phyloP scores from a whole-genome alignment of 2,888 invertebrate species.

The Ceratothoa steindachneri region DNA sequence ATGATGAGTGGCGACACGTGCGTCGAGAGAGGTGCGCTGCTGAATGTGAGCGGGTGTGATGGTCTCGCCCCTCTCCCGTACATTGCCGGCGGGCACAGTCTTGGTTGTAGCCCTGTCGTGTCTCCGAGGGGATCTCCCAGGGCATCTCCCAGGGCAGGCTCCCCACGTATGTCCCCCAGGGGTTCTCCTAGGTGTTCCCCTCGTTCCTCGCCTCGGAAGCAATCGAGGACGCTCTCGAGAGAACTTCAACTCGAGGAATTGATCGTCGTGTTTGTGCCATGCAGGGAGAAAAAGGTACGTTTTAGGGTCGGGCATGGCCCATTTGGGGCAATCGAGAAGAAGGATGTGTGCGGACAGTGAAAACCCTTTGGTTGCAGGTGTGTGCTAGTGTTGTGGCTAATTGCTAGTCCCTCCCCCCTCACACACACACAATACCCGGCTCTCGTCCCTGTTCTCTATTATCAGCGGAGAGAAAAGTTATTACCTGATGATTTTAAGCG shows the following conservation, averaged over 20 bases:
- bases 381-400: too few relatives aligned
- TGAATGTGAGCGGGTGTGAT: neutral
- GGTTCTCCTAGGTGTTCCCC: slow-evolving; percentile 30
- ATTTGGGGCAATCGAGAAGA: neutral
- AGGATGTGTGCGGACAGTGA: neutral
- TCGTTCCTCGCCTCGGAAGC: slow-evolving; percentile 34
- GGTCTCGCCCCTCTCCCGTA: neutral
- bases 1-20: slow-evolving; percentile 6
- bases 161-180: slow-evolving; percentile 25
- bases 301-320: neutral
- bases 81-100: slow-evolving; percentile 1
- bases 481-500: too few relatives aligned
- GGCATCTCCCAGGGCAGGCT: slow-evolving; percentile 22
- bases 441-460: too few relatives aligned
- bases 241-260: slow-evolving; percentile 36
- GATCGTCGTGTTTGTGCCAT: slow-evolving; percentile 41
- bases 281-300: slow-evolving; percentile 41
- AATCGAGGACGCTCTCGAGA: slow-evolving; percentile 33
- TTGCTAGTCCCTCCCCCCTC: too few relatives aligned
- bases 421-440: too few relatives aligned
- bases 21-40: neutral
- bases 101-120: slow-evolving; percentile 21
- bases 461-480: too few relatives aligned
- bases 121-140: slow-evolving; percentile 26
- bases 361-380: too few relatives aligned